Conservation (phyloP, 2,113 vertebrate genomes). For the Chroicocephalus ridibundus region DNA sequence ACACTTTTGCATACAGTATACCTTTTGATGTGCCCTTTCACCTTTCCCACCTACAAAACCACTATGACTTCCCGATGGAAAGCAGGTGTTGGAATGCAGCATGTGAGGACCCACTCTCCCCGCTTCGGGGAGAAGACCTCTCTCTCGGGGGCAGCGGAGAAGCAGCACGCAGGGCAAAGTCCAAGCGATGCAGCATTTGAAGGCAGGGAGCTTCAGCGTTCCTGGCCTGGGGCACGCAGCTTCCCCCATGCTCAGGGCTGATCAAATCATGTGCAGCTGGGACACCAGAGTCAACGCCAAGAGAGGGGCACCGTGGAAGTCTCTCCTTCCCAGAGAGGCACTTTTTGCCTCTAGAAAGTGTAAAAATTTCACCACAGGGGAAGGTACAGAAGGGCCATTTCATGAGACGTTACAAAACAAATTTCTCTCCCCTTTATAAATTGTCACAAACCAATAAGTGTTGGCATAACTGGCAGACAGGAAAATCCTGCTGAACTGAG, state of each 20-base stretch:
- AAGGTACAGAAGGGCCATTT: neutral
- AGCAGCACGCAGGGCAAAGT: neutral
- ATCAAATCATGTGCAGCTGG: accelerated
- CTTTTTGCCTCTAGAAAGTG: neutral
- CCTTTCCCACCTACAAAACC: neutral
- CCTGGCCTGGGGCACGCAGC: neutral
- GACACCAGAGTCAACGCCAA: accelerated
- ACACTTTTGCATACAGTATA: neutral
- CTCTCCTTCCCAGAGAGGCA: neutral
- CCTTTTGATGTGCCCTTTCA: neutral
- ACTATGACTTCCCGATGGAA: neutral
- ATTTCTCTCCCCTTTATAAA: neutral
- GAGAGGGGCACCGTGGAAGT: neutral
- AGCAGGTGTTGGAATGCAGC: neutral
- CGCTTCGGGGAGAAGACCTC: neutral
- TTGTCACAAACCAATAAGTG: neutral
- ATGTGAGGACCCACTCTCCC: neutral
- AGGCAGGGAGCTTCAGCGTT: neutral
- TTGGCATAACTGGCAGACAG: neutral
- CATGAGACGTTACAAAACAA: neutral
- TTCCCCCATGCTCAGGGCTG: neutral
- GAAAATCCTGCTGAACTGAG: neutral
- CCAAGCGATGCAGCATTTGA: neutral
- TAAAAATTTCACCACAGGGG: neutral
- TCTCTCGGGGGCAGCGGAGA: neutral